Base-by-base conservation (phyloP, 2,113 vertebrate species). In the Kobus ellipsiprymnus region DNA sequence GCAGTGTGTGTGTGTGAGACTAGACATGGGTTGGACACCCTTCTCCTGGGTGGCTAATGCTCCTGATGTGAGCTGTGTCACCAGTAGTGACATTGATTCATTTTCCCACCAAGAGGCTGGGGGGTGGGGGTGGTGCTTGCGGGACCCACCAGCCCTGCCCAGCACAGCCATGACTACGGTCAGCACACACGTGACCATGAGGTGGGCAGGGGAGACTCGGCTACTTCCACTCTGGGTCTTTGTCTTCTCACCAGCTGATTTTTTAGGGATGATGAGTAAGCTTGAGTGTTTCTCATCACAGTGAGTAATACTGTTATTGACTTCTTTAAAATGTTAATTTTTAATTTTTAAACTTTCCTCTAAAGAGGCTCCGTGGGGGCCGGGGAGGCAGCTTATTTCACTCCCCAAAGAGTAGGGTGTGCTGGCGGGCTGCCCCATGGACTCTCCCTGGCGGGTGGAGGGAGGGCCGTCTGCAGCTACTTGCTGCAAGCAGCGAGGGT, bases 291-390 rank as follows among this genome's bases (percentile, higher is more conserved):
- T 94, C 91, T 96, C 82, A 60, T 90, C 84, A 52, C 64, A 23
- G 62, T 90, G 92, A 95, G 74, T 78, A 85, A 96, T 85, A 54
- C 46, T 91, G 93, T 40, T 85, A 78, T 1, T 80, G 92, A 86
- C 82, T 87, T 94, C 91, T 92, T 95, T 46, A 71, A 95, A 89
- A 94, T 88, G 94, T 87, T 94, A 91, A 59, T 84, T 87, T 95
- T 87, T 93, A 91, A 62, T 87, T 87, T 95, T 91, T 87, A 55
- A 60, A 50, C 44, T 89, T 91, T 59, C 57, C 10, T 81, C 91
- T 86, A 80, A 95, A 86, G 90, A 85, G 55, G 54, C 80, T 88
- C 78, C 2, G 2, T 36, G 16, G 12, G 9, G 25, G 54, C 15
- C n/a, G 36, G 27, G 46, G 88, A 90, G 33, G 84, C 60, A 77